These are phyloP conservation scores for Poeciliopsis retropinna DNA, from an alignment of 2,113 vertebrate species.

Conservation along the genomic window DNA sequence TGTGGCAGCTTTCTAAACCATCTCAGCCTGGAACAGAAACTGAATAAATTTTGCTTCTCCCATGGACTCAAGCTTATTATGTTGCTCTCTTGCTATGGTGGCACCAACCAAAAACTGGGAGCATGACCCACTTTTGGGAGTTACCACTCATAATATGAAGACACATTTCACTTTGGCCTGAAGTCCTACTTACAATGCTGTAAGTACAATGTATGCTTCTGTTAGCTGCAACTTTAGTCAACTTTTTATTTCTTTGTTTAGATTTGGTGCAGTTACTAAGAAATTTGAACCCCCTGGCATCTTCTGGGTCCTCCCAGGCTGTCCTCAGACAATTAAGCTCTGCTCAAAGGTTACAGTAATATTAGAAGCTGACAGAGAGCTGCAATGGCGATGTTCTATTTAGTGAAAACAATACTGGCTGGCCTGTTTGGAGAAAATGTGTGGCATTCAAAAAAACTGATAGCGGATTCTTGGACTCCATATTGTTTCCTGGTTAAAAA, in stretches of 20 bases:
- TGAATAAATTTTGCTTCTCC: conserved; percentile 66
- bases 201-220: conserved; percentile 8
- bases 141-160: conserved; percentile 24
- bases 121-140: conserved; percentile 63
- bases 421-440: neutral
- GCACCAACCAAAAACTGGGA: conserved; percentile 50
- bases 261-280: neutral
- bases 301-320: neutral
- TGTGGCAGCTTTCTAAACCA: conserved; percentile 69
- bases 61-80: conserved; percentile 63
- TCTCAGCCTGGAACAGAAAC: conserved; percentile 59
- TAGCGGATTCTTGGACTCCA: neutral
- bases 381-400: neutral
- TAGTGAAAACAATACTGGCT: neutral
- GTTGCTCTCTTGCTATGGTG: conserved; percentile 52
- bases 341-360: neutral
- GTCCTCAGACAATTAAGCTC: neutral
- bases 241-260: neutral
- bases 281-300: neutral
- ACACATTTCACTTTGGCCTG: conserved; percentile 27
- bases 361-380: neutral
- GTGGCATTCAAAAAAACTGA: no score
- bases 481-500: neutral
- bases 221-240: neutral
- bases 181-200: conserved; percentile 1